Evolutionary conservation across 1,140 invertebrate species (phyloP).

Genomic region (Cataglyphis hispanica): DNA sequence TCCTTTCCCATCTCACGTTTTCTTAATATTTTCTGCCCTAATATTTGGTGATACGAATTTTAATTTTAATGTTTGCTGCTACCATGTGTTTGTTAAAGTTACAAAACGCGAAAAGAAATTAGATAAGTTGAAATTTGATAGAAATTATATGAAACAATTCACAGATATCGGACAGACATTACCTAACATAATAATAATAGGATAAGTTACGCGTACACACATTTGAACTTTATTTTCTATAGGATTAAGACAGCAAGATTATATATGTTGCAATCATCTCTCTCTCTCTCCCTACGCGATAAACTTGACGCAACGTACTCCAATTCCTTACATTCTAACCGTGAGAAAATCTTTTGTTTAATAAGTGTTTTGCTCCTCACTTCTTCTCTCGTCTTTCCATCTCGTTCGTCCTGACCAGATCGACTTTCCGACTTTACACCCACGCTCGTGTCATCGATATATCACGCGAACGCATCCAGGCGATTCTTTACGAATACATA

Average conservation of each 20-base stretch:
- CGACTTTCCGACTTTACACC: constrained; percentile 71
- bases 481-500: constrained; percentile 29
- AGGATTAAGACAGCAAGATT: constrained; percentile 9
- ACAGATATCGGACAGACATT: not conserved
- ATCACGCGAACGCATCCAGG: constrained; percentile 65
- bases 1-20: not conserved
- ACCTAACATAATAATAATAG: too few relatives aligned
- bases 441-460: constrained; percentile 77
- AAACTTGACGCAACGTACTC: constrained; percentile 27
- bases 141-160: not conserved
- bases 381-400: not conserved
- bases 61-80: not conserved
- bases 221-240: constrained; percentile 25
- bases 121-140: too few relatives aligned
- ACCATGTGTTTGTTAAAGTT: not conserved
- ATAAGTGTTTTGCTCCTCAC: constrained; percentile 23
- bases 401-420: constrained; percentile 52
- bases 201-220: not conserved
- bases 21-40: not conserved
- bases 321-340: constrained; percentile 41
- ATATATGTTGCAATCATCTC: constrained; percentile 26
- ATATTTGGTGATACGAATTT: not conserved
- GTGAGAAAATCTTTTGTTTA: constrained; percentile 59
- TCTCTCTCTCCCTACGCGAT: too few relatives aligned
- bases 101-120: not conserved